A percentile compares a stretch with the other conserved stretches of the same genome.
Evolutionary conservation across 1,140 invertebrate genomes (phyloP).

Genomic region (Medauroidea extradentata): DNA sequence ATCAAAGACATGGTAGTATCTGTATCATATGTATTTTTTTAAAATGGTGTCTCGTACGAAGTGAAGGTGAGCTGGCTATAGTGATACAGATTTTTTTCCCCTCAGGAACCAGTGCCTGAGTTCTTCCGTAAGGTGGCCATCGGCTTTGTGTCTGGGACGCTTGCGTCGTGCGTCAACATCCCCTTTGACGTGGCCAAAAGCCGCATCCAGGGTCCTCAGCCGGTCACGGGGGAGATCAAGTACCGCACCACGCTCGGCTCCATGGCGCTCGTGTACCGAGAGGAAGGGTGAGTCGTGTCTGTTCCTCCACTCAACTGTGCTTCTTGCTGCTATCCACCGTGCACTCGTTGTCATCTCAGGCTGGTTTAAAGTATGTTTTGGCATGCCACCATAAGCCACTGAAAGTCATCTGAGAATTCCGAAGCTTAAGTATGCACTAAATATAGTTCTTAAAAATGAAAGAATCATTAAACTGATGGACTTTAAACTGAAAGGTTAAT

Average conservation of each 20-base stretch:
- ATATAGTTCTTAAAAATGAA: not conserved
- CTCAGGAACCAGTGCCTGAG: constrained; percentile 62
- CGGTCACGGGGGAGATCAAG: constrained; percentile 62
- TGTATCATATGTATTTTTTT: too few species aligned
- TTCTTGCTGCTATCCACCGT: not conserved
- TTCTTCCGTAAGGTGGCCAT: constrained; percentile 68
- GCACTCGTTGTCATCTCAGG: not conserved
- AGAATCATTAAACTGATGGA: not conserved
- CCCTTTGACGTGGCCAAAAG: constrained; percentile 96
- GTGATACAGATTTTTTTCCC: constrained; percentile 23
- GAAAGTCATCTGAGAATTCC: too few species aligned
- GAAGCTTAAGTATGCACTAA: not conserved
- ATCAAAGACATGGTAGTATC: too few species aligned
- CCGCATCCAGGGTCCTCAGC: constrained; percentile 88
- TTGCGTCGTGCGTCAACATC: constrained; percentile 85
- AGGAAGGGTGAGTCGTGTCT: constrained; percentile 70
- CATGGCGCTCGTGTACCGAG: constrained; percentile 69
- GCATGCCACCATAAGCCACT: too few species aligned
- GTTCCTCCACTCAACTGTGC: not conserved
- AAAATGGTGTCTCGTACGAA: too few species aligned
- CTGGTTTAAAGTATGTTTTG: too few species aligned
- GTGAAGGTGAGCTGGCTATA: too few species aligned
- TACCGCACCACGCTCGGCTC: constrained; percentile 73
- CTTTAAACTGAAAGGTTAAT: not conserved
- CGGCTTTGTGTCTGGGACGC: constrained; percentile 77